These are phyloP conservation scores for Neoascia interrupta DNA, from an alignment of 2,888 invertebrate genomes.

Conservation along the genomic window DNA sequence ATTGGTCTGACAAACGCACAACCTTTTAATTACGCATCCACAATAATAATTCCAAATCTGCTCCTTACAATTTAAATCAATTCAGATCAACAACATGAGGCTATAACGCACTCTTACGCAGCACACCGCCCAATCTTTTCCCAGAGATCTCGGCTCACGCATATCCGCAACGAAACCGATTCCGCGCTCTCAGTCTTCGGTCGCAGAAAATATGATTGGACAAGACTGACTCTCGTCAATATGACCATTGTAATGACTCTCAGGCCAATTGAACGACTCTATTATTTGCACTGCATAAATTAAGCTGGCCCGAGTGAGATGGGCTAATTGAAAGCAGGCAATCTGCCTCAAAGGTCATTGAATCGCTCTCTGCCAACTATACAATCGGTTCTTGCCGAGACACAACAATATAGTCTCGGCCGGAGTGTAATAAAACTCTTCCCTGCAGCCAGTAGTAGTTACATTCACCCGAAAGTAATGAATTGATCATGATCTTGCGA, in stretches of 20 bases:
- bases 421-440: slow-evolving; percentile 27
- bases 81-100: slow-evolving; percentile 38
- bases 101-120: slow-evolving; percentile 34
- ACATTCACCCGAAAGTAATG: slow-evolving; percentile 54
- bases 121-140: slow-evolving; percentile 20
- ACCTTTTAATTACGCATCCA: slow-evolving; percentile 10
- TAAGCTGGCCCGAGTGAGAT: slow-evolving; percentile 32
- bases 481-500: slow-evolving; percentile 65
- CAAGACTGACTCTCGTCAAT: slow-evolving; percentile 19
- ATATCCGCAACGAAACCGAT: background rate
- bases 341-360: slow-evolving; percentile 60
- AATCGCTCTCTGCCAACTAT: slow-evolving; percentile 42
- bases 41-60: background rate
- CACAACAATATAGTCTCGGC: slow-evolving; percentile 40
- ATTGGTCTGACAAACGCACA: background rate
- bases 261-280: slow-evolving; percentile 58
- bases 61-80: slow-evolving; percentile 27
- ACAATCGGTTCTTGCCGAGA: slow-evolving; percentile 47
- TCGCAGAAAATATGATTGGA: background rate
- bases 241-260: slow-evolving; percentile 49
- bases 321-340: slow-evolving; percentile 51
- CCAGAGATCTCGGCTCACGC: slow-evolving; percentile 13
- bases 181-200: background rate
- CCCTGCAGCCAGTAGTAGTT: slow-evolving; percentile 20
- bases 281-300: slow-evolving; percentile 67